Evolutionary conservation across 2,888 invertebrate genomes (phyloP).

Genomic region (Drosophila austrosaltans): DNA sequence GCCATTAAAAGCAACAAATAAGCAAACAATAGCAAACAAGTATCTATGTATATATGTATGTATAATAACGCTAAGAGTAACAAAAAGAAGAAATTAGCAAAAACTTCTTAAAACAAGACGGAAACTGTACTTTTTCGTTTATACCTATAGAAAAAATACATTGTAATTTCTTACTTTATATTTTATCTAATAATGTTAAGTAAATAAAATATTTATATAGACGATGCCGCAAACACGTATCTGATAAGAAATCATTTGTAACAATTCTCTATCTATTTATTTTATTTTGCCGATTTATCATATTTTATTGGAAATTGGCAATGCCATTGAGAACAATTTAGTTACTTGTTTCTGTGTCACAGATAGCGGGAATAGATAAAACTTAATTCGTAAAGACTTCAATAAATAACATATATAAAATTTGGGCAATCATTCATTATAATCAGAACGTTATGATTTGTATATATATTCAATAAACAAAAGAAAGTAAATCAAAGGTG

Average conservation of each 20-base stretch:
- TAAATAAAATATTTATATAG: neutral
- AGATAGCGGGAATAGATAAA: conserved; percentile 4
- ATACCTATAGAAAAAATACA: neutral
- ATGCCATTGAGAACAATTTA: neutral
- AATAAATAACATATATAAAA: neutral
- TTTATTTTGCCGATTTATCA: conserved; percentile 31
- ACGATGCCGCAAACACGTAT: conserved; percentile 3
- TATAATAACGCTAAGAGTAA: conserved; percentile 8
- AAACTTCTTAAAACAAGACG: neutral
- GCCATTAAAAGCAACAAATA: conserved; percentile 77
- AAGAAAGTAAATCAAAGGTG: neutral
- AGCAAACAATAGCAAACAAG: conserved; percentile 67
- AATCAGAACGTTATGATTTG: neutral
- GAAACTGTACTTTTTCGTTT: neutral
- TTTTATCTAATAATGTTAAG: conserved; percentile 7
- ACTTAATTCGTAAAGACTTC: neutral
- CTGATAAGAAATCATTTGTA: conserved; percentile 14
- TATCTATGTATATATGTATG: neutral
- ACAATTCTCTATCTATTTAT: conserved; percentile 27
- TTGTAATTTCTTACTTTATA: neutral
- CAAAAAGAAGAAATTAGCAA: conserved; percentile 7
- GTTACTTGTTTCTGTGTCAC: neutral
- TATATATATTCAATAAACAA: neutral
- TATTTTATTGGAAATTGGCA: conserved; percentile 40
- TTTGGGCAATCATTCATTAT: neutral